Conservation (phyloP, 2,113 vertebrate genomes). For the Desmodus rotundus region DNA sequence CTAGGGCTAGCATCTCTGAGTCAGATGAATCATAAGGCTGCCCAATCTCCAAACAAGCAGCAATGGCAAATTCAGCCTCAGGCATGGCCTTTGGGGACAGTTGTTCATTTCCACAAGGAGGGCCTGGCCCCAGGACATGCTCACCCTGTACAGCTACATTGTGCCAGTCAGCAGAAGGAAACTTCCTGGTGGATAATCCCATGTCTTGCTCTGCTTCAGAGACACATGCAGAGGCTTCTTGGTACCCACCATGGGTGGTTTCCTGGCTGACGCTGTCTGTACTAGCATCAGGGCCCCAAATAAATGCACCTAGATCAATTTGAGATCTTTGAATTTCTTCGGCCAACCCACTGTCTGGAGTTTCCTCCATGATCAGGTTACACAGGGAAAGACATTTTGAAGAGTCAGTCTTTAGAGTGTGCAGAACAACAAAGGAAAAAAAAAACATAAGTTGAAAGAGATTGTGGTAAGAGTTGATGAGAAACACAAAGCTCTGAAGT, state of each 20-base stretch:
- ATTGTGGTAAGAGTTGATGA: slow-evolving; percentile 80
- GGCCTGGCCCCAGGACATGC: slow-evolving; percentile 63
- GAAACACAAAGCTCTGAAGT: slow-evolving; percentile 76
- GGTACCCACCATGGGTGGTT: slow-evolving; percentile 61
- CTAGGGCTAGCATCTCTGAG: slow-evolving; percentile 68
- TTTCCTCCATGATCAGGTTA: slow-evolving; percentile 85
- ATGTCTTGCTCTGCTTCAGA: slow-evolving; percentile 73
- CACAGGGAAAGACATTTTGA: slow-evolving; percentile 88
- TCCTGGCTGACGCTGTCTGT: slow-evolving; percentile 81
- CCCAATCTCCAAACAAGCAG: slow-evolving; percentile 79
- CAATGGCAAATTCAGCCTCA: slow-evolving; percentile 72
- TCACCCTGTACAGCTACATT: slow-evolving; percentile 69
- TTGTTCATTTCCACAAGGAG: slow-evolving; percentile 67
- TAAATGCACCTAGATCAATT: slow-evolving; percentile 81
- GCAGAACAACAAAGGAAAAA: slow-evolving; percentile 83
- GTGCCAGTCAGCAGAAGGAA: slow-evolving; percentile 66
- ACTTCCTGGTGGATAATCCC: background rate
- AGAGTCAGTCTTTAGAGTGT: slow-evolving; percentile 85
- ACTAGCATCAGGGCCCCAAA: slow-evolving; percentile 89
- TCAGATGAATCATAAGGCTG: slow-evolving; percentile 68
- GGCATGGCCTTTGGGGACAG: slow-evolving; percentile 70
- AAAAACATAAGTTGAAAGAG: slow-evolving; percentile 84
- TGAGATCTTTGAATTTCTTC: slow-evolving; percentile 82
- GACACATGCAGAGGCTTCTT: slow-evolving; percentile 60
- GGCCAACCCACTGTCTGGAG: slow-evolving; percentile 80